phyloP scores from a whole-genome alignment of 2,888 invertebrate species.

The Ferdinandea cuprea region DNA sequence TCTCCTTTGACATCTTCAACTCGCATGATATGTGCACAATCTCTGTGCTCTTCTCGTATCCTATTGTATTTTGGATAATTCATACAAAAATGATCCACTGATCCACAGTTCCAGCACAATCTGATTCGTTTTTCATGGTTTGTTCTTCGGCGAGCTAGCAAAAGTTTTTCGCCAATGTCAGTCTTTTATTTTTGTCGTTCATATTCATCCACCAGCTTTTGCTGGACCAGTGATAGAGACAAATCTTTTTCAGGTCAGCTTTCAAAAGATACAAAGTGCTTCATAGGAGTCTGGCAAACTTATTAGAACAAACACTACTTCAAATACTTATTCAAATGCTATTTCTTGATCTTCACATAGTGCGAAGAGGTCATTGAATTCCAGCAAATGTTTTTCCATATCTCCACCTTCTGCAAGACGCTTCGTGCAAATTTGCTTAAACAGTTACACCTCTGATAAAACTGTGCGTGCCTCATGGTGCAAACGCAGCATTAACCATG shows the following conservation, averaged over 20 bases:
- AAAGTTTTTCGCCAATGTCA: not conserved
- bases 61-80: not conserved
- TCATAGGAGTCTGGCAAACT: not conserved
- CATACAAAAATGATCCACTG: not conserved
- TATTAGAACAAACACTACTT: constrained; percentile 4
- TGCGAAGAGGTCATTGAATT: not conserved
- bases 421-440: no score
- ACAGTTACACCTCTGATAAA: no score
- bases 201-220: constrained; percentile 3
- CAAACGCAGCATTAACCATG: no score
- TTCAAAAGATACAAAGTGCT: not conserved
- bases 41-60: no score
- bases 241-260: not conserved
- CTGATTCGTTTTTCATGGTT: not conserved
- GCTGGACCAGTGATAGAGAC: not conserved
- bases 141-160: not conserved
- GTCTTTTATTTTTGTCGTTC: not conserved
- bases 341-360: constrained; percentile 1
- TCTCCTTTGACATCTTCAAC: no score
- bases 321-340: not conserved
- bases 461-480: no score
- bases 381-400: not conserved
- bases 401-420: constrained; percentile 2
- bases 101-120: not conserved
- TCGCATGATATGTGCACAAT: no score